These are phyloP conservation scores for Enteromius fasciolatus DNA, from an alignment of 2,797 vertebrate species.

Conservation along the genomic window DNA sequence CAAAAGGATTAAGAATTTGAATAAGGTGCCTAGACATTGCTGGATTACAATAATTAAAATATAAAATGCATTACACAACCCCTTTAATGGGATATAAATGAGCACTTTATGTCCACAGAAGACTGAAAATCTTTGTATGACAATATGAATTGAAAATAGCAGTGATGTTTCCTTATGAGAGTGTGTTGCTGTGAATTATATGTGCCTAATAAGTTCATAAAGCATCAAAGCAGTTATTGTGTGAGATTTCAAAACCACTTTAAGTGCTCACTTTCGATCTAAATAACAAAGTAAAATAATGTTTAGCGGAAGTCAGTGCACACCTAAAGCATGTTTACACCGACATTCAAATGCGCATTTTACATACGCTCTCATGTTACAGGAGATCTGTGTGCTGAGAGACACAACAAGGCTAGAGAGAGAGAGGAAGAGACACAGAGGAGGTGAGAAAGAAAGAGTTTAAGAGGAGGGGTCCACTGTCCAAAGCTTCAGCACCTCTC, in stretches of 20 bases:
- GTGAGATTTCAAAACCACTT: constrained; percentile 9
- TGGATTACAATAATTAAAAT: background rate
- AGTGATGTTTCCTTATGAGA: constrained; percentile 9
- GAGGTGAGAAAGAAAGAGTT: constrained; percentile 62
- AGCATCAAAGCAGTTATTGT: constrained; percentile 9
- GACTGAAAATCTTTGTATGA: background rate
- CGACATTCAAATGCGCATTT: constrained; percentile 28
- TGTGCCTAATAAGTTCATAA: background rate
- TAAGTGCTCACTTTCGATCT: constrained; percentile 27
- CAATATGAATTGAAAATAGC: background rate
- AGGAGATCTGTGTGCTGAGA: constrained; percentile 42
- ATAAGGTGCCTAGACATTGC: background rate
- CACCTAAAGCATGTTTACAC: constrained; percentile 30
- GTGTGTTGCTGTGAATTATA: background rate
- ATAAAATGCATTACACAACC: background rate
- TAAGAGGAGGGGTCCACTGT: constrained; percentile 72
- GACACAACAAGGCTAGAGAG: constrained; percentile 73
- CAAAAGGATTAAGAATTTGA: background rate
- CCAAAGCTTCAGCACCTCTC: constrained; percentile 84
- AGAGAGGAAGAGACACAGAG: constrained; percentile 36
- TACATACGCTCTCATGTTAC: constrained; percentile 27
- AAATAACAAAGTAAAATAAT: background rate
- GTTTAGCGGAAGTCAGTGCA: constrained; percentile 8
- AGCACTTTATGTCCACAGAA: background rate
- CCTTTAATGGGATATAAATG: background rate